Conservation (phyloP, 2,113 vertebrate species). For the Setophaga coronata region DNA sequence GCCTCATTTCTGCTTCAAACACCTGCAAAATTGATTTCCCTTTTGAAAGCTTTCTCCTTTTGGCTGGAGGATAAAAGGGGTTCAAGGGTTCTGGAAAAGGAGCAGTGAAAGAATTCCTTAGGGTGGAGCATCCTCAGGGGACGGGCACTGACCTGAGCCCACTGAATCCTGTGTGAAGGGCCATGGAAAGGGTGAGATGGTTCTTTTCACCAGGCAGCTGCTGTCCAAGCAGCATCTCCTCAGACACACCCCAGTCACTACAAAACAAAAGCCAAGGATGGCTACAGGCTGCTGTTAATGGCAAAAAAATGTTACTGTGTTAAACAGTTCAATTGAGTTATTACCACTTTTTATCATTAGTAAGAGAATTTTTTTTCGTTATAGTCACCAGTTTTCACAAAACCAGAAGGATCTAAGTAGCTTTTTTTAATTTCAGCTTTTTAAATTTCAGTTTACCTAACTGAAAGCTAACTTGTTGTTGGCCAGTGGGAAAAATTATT, state of each 20-base stretch:
- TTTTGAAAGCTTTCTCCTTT: not conserved
- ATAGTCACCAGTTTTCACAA: not conserved
- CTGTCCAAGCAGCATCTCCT: not conserved
- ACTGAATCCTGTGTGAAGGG: not conserved
- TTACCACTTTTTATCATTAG: not conserved
- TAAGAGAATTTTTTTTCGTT: not conserved
- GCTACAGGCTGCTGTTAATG: not conserved
- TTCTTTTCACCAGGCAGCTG: not conserved
- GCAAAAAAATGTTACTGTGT: not conserved
- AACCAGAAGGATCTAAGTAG: not conserved
- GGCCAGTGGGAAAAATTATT: not conserved
- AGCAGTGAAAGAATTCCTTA: not conserved
- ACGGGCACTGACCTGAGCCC: not conserved
- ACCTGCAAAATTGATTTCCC: not conserved
- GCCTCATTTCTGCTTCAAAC: not conserved
- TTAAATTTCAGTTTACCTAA: not conserved
- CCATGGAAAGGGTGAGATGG: not conserved
- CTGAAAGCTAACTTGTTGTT: not conserved
- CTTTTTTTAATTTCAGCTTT: not conserved
- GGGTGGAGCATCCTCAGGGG: not conserved
- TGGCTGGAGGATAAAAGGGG: not conserved
- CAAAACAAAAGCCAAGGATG: not conserved
- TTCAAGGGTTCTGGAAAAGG: not conserved
- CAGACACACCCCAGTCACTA: not conserved
- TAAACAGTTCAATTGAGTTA: not conserved